Base-by-base conservation (phyloP, 1,140 invertebrate genomes). In the Octopus sinensis region DNA sequence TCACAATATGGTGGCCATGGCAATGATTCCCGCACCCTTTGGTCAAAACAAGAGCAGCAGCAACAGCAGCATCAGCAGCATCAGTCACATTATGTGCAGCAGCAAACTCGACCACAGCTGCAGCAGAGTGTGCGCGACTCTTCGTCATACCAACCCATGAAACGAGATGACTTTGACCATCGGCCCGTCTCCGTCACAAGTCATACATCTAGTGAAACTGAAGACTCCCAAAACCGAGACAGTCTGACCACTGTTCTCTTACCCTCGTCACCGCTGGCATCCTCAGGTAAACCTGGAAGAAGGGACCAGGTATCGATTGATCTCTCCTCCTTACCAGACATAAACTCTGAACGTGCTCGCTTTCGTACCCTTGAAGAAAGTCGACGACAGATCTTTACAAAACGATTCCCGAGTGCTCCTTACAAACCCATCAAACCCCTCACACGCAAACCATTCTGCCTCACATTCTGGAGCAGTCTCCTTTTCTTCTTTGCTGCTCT, bases 391-490 rank as follows among this genome's bases (percentile, higher is more conserved):
- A 76, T 54, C 6, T 51, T 71, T 12, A 68, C 51, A 4, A 53
- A 81, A 43, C 56, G 82, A 53, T 84, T 86, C 81, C 84, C 85
- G 23, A 86, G 85, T 82, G 88, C 88, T 17, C 90, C 90, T 3
- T 84, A 91, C 54, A 84, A 85, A 53, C 85, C 88, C 9, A 84
- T 92, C 43, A 83, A 86, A 23, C 92, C 92, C 85, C 89, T 91
- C 0, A 86, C 92, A 53, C 91, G 92, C 80, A 90, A 91, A 79
- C 91, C 88, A 76, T 88, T 92, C 5, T 84, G 90, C 53, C 85
- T 89, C 76, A 86, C 88, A 13, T 88, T 92, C 79, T 30, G 91
- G 53, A 80, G 88, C 1, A 89, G 89, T 17, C 79, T 91, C 7
- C 62, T 90, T 13, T 87, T 89, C 56, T 88, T 91, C 13, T 81